Percentiles rank a stretch among this genome's conserved stretches.
Evolutionary conservation across 2,113 vertebrate species (phyloP).

Genomic region (Odobenus rosmarus): DNA sequence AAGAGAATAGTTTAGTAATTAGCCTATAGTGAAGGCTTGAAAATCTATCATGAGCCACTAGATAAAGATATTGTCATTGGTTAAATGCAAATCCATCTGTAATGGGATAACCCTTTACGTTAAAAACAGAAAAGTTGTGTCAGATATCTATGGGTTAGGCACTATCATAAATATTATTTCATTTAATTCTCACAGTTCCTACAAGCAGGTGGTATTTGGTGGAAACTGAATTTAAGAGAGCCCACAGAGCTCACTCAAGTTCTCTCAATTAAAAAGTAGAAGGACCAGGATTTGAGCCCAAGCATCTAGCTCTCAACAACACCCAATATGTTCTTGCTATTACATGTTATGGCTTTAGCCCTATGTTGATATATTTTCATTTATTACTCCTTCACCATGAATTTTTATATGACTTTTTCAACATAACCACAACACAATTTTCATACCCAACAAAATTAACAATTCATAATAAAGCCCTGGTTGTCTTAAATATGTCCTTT

Average conservation of each 20-base stretch:
- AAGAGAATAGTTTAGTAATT: not conserved
- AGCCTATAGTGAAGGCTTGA: not conserved
- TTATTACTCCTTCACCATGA: not conserved
- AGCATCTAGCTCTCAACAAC: not conserved
- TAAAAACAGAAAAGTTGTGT: not conserved
- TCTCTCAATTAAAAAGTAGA: not conserved
- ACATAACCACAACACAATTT: not conserved
- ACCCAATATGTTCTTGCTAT: not conserved
- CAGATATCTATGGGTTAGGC: not conserved
- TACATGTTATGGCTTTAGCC: not conserved
- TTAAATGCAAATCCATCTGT: not conserved
- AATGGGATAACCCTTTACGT: not conserved
- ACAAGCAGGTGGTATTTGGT: not conserved
- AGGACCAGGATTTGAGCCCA: not conserved
- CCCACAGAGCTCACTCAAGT: not conserved
- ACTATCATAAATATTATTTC: not conserved
- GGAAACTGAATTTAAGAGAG: not conserved
- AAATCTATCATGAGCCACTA: slow-evolving; percentile 3
- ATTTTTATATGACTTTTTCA: not conserved
- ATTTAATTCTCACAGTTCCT: not conserved
- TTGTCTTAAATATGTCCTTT: not conserved
- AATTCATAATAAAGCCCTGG: not conserved
- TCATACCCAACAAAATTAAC: not conserved
- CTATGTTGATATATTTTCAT: not conserved
- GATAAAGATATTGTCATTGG: not conserved